Base-by-base conservation (phyloP, 2,113 vertebrate species). In the Semicossyphus pulcher region DNA sequence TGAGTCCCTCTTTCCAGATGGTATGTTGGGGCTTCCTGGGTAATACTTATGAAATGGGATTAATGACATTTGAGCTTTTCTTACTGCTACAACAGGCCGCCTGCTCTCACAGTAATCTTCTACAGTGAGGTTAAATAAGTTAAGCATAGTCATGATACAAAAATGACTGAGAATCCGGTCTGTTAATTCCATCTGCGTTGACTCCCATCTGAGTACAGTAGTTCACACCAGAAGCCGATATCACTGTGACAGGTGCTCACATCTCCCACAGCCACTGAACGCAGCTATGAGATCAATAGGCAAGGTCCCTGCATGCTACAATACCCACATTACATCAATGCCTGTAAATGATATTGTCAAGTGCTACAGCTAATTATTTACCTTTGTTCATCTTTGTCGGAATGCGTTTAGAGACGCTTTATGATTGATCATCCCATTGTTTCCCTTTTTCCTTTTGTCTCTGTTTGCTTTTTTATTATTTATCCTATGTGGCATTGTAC, bases 351-450 rank as follows among this genome's bases (percentile, higher is more conserved):
- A 82, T 84, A 87, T 62, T 81, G 87, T 90, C 81, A 80, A 73
- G 72, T 86, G 83, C 76, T 85, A 36, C 77, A 69, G 85, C 76
- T 89, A 88, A 91, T 93, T 91, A 89, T 89, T 92, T 93, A 83
- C 86, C 84, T 87, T 82, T 88, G 90, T 88, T 90, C 80, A 16
- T 87, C 53, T 69, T 66, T 86, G 61, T 85, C 67, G 80, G 32
- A 88, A 57, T 82, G 61, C 57, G 52, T 90, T 87, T 67, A 49
- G 63, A 83, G 52, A 66, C 15, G 48, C 81, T 69, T 72, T 39
- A 5, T 90, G 86, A 89, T 86, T 91, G 89, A 93, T 91, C 84
- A 92, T 88, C 59, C 61, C 86, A 86, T 86, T 93, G 92, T 93
- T 86, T 83, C 66, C 39, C 76, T 87, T 72, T 80, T 69, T 83